These are phyloP conservation scores for Dermolepida albohirtum DNA, from an alignment of 2,888 invertebrate species.

Conservation along the genomic window DNA sequence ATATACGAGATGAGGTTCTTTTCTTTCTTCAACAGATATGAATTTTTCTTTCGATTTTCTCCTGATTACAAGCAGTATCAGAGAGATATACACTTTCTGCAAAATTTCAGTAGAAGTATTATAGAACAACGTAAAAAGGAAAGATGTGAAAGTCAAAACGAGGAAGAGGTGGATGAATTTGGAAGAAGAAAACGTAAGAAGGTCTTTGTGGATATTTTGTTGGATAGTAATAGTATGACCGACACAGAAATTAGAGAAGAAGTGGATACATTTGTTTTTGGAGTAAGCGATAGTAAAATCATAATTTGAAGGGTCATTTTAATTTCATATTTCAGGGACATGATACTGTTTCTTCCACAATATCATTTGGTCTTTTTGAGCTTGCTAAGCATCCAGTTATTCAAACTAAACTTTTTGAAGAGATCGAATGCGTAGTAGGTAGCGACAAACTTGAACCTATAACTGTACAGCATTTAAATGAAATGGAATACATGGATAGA, in stretches of 20 bases:
- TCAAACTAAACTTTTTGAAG: slow-evolving; percentile 61
- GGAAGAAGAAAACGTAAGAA: slow-evolving; percentile 38
- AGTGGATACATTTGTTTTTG: slow-evolving; percentile 71
- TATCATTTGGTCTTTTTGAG: slow-evolving; percentile 67
- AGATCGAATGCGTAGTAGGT: slow-evolving; percentile 54
- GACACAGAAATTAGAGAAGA: slow-evolving; percentile 60
- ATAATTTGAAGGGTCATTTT: neutral
- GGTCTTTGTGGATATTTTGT: slow-evolving; percentile 44
- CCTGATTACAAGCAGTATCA: slow-evolving; percentile 43
- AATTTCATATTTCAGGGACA: slow-evolving; percentile 62
- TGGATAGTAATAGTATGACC: slow-evolving; percentile 40
- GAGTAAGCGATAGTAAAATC: slow-evolving; percentile 62
- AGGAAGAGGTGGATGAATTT: slow-evolving; percentile 44
- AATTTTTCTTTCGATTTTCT: slow-evolving; percentile 48
- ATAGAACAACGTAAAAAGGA: slow-evolving; percentile 46
- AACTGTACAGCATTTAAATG: slow-evolving; percentile 58
- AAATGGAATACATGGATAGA: slow-evolving; percentile 69
- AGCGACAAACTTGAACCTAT: slow-evolving; percentile 52
- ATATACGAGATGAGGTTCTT: slow-evolving; percentile 47
- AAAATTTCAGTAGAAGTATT: slow-evolving; percentile 43
- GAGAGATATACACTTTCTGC: slow-evolving; percentile 42
- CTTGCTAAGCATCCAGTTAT: slow-evolving; percentile 67
- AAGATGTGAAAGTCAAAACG: slow-evolving; percentile 55
- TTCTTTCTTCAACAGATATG: slow-evolving; percentile 46
- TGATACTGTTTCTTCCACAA: slow-evolving; percentile 69